Evolutionary conservation across 2,113 vertebrate genomes (phyloP).

Genomic region (Dolichotis patagonum): DNA sequence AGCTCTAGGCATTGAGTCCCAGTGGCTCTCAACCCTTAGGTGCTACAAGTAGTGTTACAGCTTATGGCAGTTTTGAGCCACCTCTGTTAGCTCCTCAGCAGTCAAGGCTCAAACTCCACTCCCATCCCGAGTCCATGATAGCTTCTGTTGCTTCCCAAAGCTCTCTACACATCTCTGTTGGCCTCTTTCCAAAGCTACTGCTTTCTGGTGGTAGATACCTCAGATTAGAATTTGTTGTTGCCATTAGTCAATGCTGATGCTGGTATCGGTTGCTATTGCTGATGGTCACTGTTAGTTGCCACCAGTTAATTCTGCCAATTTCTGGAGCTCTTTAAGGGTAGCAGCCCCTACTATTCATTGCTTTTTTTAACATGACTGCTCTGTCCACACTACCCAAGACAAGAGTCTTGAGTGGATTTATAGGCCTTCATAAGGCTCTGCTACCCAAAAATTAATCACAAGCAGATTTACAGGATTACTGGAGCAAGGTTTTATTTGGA

Average conservation of each 20-base stretch:
- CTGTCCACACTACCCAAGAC: neutral
- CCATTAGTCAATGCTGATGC: neutral
- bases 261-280: neutral
- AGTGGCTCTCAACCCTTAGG: neutral
- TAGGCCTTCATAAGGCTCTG: neutral
- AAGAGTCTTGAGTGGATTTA: neutral
- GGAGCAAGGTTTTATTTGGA: neutral
- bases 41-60: neutral
- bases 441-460: neutral
- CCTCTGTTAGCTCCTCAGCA: neutral
- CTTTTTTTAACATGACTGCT: neutral
- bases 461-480: neutral
- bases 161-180: neutral
- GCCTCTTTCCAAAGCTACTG: neutral
- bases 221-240: neutral
- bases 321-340: neutral
- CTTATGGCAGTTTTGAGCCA: neutral
- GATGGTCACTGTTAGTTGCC: neutral
- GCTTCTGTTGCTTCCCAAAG: neutral
- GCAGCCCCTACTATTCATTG: neutral
- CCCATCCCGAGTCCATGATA: neutral
- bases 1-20: neutral
- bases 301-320: neutral
- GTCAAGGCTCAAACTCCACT: neutral
- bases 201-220: neutral